Evolutionary conservation across 2,888 invertebrate species (phyloP), one percentile per base, ranked within the genome.

Genomic region (Platypus cylindrus): DNA sequence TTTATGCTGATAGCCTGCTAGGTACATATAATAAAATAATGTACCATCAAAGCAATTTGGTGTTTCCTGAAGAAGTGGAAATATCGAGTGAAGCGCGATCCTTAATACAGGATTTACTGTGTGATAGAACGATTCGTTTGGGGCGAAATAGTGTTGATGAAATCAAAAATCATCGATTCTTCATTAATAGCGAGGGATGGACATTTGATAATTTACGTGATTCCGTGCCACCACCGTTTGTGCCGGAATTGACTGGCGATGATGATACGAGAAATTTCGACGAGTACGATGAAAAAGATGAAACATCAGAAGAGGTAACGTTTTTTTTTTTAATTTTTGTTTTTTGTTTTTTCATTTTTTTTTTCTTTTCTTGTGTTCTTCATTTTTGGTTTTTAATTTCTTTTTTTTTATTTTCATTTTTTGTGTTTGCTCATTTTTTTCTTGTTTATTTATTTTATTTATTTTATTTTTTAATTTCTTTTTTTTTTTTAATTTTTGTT

Each of bases 231-330:
- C 95, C 98, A 2, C 98, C 98, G 0, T 91, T 97, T 7, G 91
- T 97, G 9, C 97, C 97, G 9, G 94, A 97, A 56, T 66, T 99
- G 34, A 74, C 77, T 12, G 84, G 94, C 44, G 98, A 99, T 59
- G 94, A 94, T 59, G 98, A 99, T 61, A 95, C 98, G 0, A 84
- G 91, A 50, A 91, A 98, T 65, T 99, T 99, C 65, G 97, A 97
- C 62, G 94, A 95, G 52, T 84, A 95, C 42, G n/a, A n/a, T n/a
- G 94, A 95, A 54, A 86, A 89, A 55, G 90, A 93, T 44, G 91
- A 93, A 58, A 77, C 78, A 14, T 74, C 87, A 1, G 89, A 91
- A 57, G 95, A 97, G 62, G 43, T 43, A 32, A 26, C n/a, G n/a
- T n/a, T n/a, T n/a, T n/a, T n/a, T n/a, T n/a, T n/a, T n/a, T n/a